Base-by-base conservation (phyloP, 2,113 vertebrate species). In the Pristiophorus japonicus region DNA sequence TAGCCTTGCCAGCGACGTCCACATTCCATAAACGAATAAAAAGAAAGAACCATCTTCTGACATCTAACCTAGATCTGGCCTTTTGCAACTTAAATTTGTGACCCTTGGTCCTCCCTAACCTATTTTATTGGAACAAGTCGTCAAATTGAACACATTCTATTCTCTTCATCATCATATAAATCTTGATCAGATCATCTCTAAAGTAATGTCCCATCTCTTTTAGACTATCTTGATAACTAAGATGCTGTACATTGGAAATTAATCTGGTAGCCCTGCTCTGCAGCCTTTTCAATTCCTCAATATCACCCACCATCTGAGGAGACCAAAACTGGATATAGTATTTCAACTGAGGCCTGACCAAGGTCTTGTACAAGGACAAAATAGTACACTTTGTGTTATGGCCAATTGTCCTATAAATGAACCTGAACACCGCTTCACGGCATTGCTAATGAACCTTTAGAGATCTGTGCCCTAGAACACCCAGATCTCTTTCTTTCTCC, bases 311-410 rank as follows among this genome's bases (percentile, higher is more conserved):
- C 4, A 30, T 78, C n/a, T 78, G 75, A 27, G 67, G 30, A 70
- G 30, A 70, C 67, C 67, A 70, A 67, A 67, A 78, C 75, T 78
- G 75, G 34, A 78, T n/a, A 18, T 70, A 6, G 67, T 78, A 16
- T 78, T 78, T n/a, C 75, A 78, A 78, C 75, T 78, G 38, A 34
- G n/a, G 75, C n/a, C n/a, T 78, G n/a, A 78, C n/a, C 75, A 78
- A 78, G 75, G 18, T 18, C 0, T 78, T 78, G 34, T 78, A 18
- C n/a, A 78, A 78, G 30, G n/a, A 18, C 75, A 18, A 38, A 16
- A 78, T 38, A n/a, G 75, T 78, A n/a, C 5, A 1, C 8, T 81
- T 11, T 51, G 7, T 51, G 7, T 87, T 27, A 10, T 85, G 22
- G 14, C 11, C 84, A 87, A 27, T 70, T 70, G 42, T 27, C 7